Evolutionary conservation across 2,113 vertebrate genomes (phyloP), one percentile per base, ranked within the genome.

Genomic region (Caranx ignobilis): DNA sequence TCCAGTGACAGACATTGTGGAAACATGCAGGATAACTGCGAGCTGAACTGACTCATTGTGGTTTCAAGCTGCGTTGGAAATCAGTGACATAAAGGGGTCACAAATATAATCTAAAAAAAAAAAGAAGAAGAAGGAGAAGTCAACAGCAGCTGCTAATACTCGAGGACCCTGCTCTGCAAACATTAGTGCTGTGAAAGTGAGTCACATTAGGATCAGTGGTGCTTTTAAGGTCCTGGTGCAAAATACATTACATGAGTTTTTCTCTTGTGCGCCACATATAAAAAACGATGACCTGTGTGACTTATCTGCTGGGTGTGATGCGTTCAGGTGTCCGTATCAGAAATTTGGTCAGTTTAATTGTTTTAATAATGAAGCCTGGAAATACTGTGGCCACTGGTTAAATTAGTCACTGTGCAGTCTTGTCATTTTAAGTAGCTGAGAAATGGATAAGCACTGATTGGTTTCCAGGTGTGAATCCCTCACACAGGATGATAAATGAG

Each of bases 271-370:
- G 3, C 2, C n/a, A 10, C 39, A 1, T 26, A 26, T 26, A 26
- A 16, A 52, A 64, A 43, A 57, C 12, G 43, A 9, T 6, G 32
- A 11, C 26, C 26, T 26, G 5, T 18, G 4, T 6, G 4, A 2
- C 0, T 41, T 18, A 64, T 50, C 8, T 34, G 3, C 10, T 21
- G 1, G 55, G 16, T 31, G 48, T 62, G 55, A 7, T 34, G 26
- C 11, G 32, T 77, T 68, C 50, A 75, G 19, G 73, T 52, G 71
- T 4, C 26, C 77, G 18, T 12, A 34, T 11, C 1, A 2, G 67
- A 43, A 32, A 10, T 5, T 81, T 15, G 11, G 12, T 26, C 1
- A 45, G 12, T 6, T n/a, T 6, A 13, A 5, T 50, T 19, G 37
- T 47, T 63, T 52, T 16, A 37, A 8, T n/a, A 47, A 39, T 52